Evolutionary conservation across 2,113 vertebrate species (phyloP).

Genomic region (Thunnus maccoyii): DNA sequence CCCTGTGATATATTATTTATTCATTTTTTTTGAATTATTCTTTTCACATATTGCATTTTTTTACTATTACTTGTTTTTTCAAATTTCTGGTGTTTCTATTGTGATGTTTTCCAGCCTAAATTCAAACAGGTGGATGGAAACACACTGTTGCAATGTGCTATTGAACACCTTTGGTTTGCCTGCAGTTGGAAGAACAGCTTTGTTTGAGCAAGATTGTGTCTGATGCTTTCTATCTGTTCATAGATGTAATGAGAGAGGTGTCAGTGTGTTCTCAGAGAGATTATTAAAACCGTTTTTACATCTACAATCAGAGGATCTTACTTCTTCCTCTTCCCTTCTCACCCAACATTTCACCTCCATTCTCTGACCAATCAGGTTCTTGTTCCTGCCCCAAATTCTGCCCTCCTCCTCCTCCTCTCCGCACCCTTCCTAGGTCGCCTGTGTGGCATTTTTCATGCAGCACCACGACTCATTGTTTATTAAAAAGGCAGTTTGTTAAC

Average conservation of each 20-base stretch:
- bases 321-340: not conserved
- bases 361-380: not conserved
- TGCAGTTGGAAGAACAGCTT: conserved; percentile 25
- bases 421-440: not conserved
- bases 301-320: not conserved
- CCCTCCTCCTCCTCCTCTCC: not conserved
- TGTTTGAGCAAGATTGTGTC: not conserved
- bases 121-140: not conserved
- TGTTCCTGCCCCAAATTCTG: not conserved
- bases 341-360: no score
- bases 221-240: conserved; percentile 5
- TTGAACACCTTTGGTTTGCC: not conserved
- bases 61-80: not conserved
- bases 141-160: not conserved
- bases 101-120: not conserved
- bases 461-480: conserved; percentile 43
- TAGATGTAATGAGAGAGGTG: conserved; percentile 16
- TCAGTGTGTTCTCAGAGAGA: conserved; percentile 4
- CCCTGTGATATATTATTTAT: not conserved
- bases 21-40: no score
- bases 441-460: conserved; percentile 7
- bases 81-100: not conserved
- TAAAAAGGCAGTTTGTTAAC: conserved; percentile 43
- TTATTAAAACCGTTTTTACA: conserved; percentile 32
- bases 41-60: no score